Conservation (phyloP, 2,888 invertebrate genomes). For the Apamea sordens region DNA sequence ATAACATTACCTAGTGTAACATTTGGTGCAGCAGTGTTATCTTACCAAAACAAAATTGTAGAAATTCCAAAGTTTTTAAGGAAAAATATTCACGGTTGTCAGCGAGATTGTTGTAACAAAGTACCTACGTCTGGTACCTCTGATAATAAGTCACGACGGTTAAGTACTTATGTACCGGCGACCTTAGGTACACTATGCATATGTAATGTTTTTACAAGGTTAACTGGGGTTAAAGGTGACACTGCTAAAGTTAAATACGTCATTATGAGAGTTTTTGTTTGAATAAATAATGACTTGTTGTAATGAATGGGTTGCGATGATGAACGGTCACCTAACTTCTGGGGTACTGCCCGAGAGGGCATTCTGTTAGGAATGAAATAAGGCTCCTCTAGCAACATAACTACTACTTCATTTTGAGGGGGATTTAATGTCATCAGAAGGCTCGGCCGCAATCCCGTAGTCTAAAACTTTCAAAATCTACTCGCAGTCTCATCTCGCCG, state of each 20-base stretch:
- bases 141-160: conserved; percentile 25
- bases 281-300: neutral
- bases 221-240: conserved; percentile 24
- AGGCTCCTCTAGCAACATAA: neutral
- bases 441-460: no score
- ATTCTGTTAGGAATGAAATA: neutral
- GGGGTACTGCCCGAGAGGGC: neutral
- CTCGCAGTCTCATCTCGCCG: no score
- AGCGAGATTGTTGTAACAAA: neutral
- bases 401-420: neutral
- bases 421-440: no score
- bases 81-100: conserved; percentile 14
- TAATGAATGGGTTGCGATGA: neutral
- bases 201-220: conserved; percentile 38
- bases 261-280: conserved; percentile 20
- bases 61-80: neutral
- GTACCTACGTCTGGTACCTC: conserved; percentile 7
- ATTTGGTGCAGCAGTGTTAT: neutral
- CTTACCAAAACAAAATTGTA: conserved; percentile 1
- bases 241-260: neutral
- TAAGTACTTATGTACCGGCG: conserved; percentile 9
- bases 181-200: conserved; percentile 24
- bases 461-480: no score
- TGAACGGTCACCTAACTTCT: neutral
- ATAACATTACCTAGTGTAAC: neutral